Base-by-base conservation (phyloP, 2,888 invertebrate genomes). In the Xylophagus ater region DNA sequence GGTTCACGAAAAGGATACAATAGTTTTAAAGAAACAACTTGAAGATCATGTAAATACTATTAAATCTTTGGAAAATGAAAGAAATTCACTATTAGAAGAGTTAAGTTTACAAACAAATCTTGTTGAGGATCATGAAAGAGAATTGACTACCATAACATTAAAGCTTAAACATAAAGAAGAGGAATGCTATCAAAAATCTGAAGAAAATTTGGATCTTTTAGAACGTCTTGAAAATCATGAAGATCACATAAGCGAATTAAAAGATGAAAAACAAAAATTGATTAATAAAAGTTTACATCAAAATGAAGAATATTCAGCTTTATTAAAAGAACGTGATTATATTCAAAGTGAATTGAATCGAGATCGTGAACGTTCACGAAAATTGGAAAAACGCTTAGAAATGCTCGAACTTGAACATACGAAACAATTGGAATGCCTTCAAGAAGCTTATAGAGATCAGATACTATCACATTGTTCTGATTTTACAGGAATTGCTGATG, bases 331-430 rank as follows among this genome's bases (percentile, higher is more conserved):
- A 44, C 58, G 65, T 6, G 57, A 59, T 34, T 59, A 56, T 26
- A 48, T 65, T 7, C 73, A 72, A 59, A 68, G 72, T 52, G 71
- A 76, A 44, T 67, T 73, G 57, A 72, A 73, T 47, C 73, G 72
- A 19, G 71, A 71, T 43, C 66, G 79, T 21, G 83, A 85, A 53
- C 77, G 81, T 41, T 76, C 81, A 40, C 72, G 76, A 42, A 73
- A 78, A 45, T 65, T 85, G 50, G 81, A 84, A 58, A 72, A 78
- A 23, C 71, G 81, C 15, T 70, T 85, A 46, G 78, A 77, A 47
- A 74, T 81, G 23, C 68, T 86, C 42, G 84, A 86, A 59, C 76
- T 81, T 6, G 89, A 90, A 62, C 85, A 87, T 61, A 75, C 81
- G 38, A 81, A 81, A 51, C 88, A 88, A 60, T 72, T 87, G 40